These are phyloP conservation scores for Bolborhynchus lineola DNA, from an alignment of 2,113 vertebrate species.

Conservation along the genomic window DNA sequence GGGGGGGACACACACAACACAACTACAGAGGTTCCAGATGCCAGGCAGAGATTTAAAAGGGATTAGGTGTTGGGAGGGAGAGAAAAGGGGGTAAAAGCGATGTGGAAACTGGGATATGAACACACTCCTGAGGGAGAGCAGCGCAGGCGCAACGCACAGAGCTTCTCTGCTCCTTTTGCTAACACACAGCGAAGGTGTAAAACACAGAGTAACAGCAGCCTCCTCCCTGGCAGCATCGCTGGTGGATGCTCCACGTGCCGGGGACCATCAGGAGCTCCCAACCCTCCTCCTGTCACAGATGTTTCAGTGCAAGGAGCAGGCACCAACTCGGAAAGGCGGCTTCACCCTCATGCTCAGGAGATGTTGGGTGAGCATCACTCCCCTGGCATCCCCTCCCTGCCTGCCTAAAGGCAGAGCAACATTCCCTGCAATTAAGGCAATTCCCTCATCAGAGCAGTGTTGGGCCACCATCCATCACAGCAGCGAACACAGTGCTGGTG, in stretches of 20 bases:
- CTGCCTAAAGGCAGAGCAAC: background rate
- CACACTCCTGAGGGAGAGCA: background rate
- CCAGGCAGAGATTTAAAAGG: background rate
- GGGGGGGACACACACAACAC: background rate
- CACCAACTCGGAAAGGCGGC: accelerated
- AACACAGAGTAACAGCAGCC: accelerated
- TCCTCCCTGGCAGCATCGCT: background rate
- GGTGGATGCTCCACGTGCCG: background rate
- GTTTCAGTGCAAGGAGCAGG: background rate
- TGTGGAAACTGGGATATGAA: accelerated
- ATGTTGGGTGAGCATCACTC: accelerated
- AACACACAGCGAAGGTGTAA: background rate
- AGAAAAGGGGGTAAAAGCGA: background rate
- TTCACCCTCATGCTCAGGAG: background rate
- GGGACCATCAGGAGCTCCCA: background rate
- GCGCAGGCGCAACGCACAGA: accelerated
- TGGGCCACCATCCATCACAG: background rate
- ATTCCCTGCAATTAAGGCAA: background rate
- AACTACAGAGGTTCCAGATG: background rate
- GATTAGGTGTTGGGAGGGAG: background rate
- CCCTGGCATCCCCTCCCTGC: background rate
- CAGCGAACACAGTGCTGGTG: accelerated
- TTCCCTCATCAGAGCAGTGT: background rate
- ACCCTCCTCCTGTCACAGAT: background rate
- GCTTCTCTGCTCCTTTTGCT: background rate